A percentile compares a stretch with the other conserved stretches of the same genome.
phyloP scores from a whole-genome alignment of 1,140 invertebrate genomes.

The Homalodisca vitripennis region DNA sequence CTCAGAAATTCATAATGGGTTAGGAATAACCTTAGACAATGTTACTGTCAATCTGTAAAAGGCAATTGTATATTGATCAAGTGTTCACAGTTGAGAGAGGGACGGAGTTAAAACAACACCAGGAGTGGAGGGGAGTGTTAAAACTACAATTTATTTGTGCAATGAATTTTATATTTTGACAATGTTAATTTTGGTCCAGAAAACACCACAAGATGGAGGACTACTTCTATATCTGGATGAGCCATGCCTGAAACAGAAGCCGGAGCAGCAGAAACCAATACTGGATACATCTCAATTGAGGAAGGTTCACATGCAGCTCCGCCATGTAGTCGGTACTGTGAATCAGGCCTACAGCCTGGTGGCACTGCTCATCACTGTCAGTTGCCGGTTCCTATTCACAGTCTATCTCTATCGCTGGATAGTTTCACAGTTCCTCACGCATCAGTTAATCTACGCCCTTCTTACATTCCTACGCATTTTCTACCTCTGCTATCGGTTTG shows the following conservation, averaged over 20 bases:
- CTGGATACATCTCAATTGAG: neutral
- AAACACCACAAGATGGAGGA: neutral
- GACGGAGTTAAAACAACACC: no score
- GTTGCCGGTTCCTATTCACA: conserved; percentile 12
- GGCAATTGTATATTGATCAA: no score
- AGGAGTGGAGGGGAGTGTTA: no score
- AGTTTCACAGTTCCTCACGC: neutral
- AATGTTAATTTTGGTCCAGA: no score
- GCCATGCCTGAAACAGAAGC: conserved; percentile 1
- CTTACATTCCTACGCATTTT: conserved; percentile 6
- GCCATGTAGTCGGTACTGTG: neutral
- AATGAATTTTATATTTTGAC: no score
- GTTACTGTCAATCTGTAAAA: no score
- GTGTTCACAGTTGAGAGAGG: no score
- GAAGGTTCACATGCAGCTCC: neutral
- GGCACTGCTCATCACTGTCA: neutral
- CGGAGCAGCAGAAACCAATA: neutral
- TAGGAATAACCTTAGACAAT: no score
- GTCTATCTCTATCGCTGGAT: conserved; percentile 13
- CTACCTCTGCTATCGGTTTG: conserved; percentile 17
- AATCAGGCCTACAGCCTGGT: neutral
- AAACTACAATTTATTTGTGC: no score
- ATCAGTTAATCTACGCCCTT: neutral
- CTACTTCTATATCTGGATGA: conserved; percentile 10
- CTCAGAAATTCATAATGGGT: no score